Conservation (phyloP, 1,140 invertebrate genomes). For the Laupala kohalensis region DNA sequence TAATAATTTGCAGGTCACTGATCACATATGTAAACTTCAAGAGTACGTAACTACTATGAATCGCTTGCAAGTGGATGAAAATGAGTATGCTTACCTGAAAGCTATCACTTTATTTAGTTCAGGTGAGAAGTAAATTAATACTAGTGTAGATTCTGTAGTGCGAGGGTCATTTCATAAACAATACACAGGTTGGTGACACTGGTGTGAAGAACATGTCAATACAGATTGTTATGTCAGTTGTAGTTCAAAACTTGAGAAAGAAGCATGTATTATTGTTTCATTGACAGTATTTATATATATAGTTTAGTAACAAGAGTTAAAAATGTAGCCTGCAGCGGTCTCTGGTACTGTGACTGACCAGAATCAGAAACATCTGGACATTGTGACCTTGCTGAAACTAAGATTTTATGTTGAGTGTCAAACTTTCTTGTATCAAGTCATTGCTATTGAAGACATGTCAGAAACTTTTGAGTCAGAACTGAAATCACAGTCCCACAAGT, state of each 20-base stretch:
- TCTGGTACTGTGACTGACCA: neutral
- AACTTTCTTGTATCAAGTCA: too few relatives aligned
- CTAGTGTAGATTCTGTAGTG: neutral
- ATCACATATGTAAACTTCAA: conserved; percentile 70
- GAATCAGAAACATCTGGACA: neutral
- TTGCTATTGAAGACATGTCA: too few relatives aligned
- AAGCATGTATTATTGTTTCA: too few relatives aligned
- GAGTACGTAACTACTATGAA: conserved; percentile 67
- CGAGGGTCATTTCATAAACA: too few relatives aligned
- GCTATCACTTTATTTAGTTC: conserved; percentile 69
- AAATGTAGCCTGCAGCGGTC: too few relatives aligned
- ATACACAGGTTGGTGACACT: too few relatives aligned
- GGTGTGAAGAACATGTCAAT: too few relatives aligned
- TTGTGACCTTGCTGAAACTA: too few relatives aligned
- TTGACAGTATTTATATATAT: neutral
- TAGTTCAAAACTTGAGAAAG: neutral
- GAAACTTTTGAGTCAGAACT: too few relatives aligned
- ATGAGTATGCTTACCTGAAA: conserved; percentile 85
- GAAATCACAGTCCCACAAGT: too few relatives aligned
- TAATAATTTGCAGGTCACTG: conserved; percentile 40
- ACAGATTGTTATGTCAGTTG: neutral
- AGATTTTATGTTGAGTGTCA: too few relatives aligned
- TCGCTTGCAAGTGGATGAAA: conserved; percentile 58
- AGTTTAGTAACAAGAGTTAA: neutral
- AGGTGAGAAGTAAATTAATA: conserved; percentile 27